phyloP scores from a whole-genome alignment of 2,797 vertebrate genomes.

The Chaenodraco wilsoni region DNA sequence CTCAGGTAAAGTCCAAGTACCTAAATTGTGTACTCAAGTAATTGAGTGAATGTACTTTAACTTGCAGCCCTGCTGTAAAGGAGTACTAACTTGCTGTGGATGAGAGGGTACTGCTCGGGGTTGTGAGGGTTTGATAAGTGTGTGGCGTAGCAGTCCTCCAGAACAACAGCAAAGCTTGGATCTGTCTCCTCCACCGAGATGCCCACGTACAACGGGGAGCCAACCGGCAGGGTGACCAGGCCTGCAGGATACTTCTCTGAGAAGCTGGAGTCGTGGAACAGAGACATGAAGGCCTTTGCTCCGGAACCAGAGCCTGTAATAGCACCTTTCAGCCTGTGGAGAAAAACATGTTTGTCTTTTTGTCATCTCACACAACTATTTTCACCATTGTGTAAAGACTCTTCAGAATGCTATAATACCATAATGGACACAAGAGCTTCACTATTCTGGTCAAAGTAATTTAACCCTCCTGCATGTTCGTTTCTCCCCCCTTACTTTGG shows the following conservation, averaged over 20 bases:
- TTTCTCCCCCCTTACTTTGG: too few relatives aligned
- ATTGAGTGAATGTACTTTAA: too few relatives aligned
- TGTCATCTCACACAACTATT: too few relatives aligned
- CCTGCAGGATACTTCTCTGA: conserved; percentile 59
- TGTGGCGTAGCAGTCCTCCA: conserved; percentile 82
- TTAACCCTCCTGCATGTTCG: too few relatives aligned
- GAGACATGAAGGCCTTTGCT: conserved; percentile 74
- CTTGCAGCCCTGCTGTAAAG: neutral
- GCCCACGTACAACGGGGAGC: conserved; percentile 74
- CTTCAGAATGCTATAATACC: neutral
- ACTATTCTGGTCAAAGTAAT: too few relatives aligned
- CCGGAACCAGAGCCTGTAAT: conserved; percentile 57
- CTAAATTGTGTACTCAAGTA: too few relatives aligned
- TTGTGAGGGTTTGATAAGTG: conserved; percentile 59
- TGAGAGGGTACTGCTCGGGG: conserved; percentile 73
- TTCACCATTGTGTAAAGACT: neutral
- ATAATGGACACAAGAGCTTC: too few relatives aligned
- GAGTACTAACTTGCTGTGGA: conserved; percentile 77
- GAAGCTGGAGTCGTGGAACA: conserved; percentile 77
- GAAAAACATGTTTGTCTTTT: neutral
- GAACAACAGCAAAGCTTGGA: conserved; percentile 65
- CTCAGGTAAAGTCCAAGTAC: too few relatives aligned
- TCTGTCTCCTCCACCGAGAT: conserved; percentile 69
- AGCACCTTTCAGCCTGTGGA: conserved; percentile 45
- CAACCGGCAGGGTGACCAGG: conserved; percentile 45